These are phyloP conservation scores for Scarus forsteni DNA, from an alignment of 2,797 vertebrate genomes.

Conservation along the genomic window DNA sequence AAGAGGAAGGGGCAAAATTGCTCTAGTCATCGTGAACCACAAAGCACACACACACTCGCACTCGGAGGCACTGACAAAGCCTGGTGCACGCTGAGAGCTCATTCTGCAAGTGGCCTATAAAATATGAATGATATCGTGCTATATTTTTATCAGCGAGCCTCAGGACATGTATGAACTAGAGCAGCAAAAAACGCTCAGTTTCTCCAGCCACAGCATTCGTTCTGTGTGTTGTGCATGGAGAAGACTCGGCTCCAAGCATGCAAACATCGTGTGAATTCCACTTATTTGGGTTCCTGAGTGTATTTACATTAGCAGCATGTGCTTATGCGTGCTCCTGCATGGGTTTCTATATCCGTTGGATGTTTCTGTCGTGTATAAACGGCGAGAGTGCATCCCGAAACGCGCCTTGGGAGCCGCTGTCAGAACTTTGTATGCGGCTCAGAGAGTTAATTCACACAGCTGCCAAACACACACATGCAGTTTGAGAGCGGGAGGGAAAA, in stretches of 20 bases:
- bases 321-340: neutral
- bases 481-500: slow-evolving; percentile 21
- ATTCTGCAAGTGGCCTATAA: slow-evolving; percentile 74
- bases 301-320: slow-evolving; percentile 10
- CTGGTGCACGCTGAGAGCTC: slow-evolving; percentile 41
- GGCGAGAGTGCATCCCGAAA: slow-evolving; percentile 16
- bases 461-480: slow-evolving; percentile 38
- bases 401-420: slow-evolving; percentile 55
- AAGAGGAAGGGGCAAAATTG: slow-evolving; percentile 13
- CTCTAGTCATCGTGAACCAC: slow-evolving; percentile 41
- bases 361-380: slow-evolving; percentile 14
- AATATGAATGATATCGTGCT: slow-evolving; percentile 78
- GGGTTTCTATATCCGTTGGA: neutral
- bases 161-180: slow-evolving; percentile 77
- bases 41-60: slow-evolving; percentile 20
- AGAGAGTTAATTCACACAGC: slow-evolving; percentile 52
- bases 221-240: slow-evolving; percentile 21
- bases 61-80: slow-evolving; percentile 28
- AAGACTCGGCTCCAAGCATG: slow-evolving; percentile 3
- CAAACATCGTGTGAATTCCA: slow-evolving; percentile 11
- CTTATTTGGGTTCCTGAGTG: neutral
- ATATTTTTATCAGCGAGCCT: slow-evolving; percentile 76
- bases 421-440: slow-evolving; percentile 54
- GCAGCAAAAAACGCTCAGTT: slow-evolving; percentile 63
- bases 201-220: slow-evolving; percentile 41